Conservation (phyloP, 1,140 invertebrate species). For the Aricia agestis region DNA sequence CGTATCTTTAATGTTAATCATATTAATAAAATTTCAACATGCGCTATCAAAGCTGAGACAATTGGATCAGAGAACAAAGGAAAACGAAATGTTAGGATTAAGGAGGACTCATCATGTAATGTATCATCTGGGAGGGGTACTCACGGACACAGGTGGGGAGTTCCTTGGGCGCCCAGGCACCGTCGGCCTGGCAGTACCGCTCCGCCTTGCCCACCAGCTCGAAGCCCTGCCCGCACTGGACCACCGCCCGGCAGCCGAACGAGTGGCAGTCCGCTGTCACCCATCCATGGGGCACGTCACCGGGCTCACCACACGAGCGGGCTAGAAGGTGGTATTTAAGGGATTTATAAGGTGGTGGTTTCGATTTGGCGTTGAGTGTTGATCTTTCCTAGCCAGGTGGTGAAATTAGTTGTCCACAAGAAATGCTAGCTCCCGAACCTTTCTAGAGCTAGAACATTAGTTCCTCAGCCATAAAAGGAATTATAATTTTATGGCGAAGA, state of each 20-base stretch:
- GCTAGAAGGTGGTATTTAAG: constrained; percentile 73
- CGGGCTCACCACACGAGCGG: constrained; percentile 89
- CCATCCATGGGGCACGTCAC: constrained; percentile 92
- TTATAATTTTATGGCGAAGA: too few relatives aligned
- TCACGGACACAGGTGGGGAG: constrained; percentile 92
- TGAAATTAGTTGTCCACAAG: too few relatives aligned
- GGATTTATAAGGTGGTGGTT: too few relatives aligned
- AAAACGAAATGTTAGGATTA: constrained; percentile 10
- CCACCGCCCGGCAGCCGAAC: constrained; percentile 93
- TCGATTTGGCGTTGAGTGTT: too few relatives aligned
- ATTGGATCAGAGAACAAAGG: neutral
- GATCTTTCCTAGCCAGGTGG: too few relatives aligned
- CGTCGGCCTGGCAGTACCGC: constrained; percentile 90
- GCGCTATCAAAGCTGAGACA: neutral
- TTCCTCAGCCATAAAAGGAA: too few relatives aligned
- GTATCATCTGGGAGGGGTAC: constrained; percentile 47
- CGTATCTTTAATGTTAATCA: neutral
- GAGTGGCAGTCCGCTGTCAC: constrained; percentile 94
- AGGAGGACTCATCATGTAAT: constrained; percentile 55
- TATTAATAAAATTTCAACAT: neutral
- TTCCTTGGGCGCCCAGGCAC: constrained; percentile 92
- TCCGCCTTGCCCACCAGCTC: constrained; percentile 91
- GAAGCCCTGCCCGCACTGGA: constrained; percentile 94
- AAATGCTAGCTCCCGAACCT: too few relatives aligned
- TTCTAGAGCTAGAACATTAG: too few relatives aligned